phyloP scores from a whole-genome alignment of 2,888 invertebrate genomes.

The Dasypogon diadema region DNA sequence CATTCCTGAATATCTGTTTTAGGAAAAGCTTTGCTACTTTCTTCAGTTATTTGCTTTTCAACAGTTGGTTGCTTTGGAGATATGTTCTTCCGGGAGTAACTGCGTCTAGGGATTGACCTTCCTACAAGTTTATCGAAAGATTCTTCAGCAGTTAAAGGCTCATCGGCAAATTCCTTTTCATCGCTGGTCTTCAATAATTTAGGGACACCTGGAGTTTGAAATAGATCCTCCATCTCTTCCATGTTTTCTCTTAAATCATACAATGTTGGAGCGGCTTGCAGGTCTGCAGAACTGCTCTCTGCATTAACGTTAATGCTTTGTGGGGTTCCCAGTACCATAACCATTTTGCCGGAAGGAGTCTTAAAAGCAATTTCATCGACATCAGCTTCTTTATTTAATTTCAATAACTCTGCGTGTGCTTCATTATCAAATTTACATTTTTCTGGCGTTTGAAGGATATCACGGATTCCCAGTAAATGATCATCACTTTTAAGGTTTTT shows the following conservation, averaged over 20 bases:
- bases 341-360: constrained; percentile 63
- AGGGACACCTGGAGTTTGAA: constrained; percentile 59
- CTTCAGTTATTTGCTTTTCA: constrained; percentile 56
- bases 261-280: constrained; percentile 60
- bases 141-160: constrained; percentile 58
- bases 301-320: constrained; percentile 63
- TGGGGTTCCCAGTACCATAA: constrained; percentile 64
- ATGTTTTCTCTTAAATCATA: constrained; percentile 61
- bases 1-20: constrained; percentile 55
- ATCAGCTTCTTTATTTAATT: not conserved
- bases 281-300: constrained; percentile 57
- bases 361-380: constrained; percentile 61
- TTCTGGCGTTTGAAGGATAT: constrained; percentile 41
- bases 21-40: constrained; percentile 57
- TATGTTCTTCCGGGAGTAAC: constrained; percentile 54
- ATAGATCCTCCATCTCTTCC: constrained; percentile 62
- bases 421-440: not conserved
- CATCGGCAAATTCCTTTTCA: not conserved
- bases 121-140: constrained; percentile 61
- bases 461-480: not conserved
- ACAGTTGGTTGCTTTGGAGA: constrained; percentile 49
- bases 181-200: not conserved
- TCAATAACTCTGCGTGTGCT: not conserved
- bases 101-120: constrained; percentile 57
- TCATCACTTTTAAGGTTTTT: not conserved